Conservation (phyloP, 2,888 invertebrate genomes). For the Yponomeuta plumbellus region DNA sequence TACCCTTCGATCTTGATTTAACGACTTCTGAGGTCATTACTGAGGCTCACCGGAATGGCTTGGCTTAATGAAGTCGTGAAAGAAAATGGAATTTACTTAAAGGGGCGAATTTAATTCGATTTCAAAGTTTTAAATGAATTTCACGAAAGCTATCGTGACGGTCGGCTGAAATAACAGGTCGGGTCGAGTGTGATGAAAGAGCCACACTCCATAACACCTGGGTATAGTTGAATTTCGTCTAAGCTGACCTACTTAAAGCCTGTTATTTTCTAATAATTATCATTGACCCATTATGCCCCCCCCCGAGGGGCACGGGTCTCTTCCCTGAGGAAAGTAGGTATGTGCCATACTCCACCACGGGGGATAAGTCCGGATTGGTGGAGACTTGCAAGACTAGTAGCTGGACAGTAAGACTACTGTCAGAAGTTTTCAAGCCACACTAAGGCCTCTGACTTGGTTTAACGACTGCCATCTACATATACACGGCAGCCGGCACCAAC, state of each 20-base stretch:
- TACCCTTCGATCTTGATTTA: conserved; percentile 71
- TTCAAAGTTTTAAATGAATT: conserved; percentile 71
- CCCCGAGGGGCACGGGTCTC: no score
- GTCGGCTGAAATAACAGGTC: conserved; percentile 39
- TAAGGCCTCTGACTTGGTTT: no score
- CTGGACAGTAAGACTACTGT: no score
- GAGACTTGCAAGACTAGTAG: no score
- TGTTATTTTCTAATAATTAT: neutral
- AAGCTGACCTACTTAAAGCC: neutral
- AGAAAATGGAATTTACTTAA: conserved; percentile 74
- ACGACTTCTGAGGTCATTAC: conserved; percentile 72
- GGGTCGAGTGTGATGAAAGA: neutral
- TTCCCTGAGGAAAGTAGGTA: no score
- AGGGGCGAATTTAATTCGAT: conserved; percentile 74
- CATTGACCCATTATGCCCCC: no score
- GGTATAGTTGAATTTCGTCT: neutral
- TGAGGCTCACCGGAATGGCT: conserved; percentile 70
- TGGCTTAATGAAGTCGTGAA: conserved; percentile 73
- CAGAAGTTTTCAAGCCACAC: no score
- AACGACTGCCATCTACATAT: no score
- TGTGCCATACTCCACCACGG: no score
- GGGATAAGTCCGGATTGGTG: no score
- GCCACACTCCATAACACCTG: neutral
- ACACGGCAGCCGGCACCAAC: no score
- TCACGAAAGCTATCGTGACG: conserved; percentile 42